Conservation (phyloP, 2,797 vertebrate species). For the Masticophis lateralis region DNA sequence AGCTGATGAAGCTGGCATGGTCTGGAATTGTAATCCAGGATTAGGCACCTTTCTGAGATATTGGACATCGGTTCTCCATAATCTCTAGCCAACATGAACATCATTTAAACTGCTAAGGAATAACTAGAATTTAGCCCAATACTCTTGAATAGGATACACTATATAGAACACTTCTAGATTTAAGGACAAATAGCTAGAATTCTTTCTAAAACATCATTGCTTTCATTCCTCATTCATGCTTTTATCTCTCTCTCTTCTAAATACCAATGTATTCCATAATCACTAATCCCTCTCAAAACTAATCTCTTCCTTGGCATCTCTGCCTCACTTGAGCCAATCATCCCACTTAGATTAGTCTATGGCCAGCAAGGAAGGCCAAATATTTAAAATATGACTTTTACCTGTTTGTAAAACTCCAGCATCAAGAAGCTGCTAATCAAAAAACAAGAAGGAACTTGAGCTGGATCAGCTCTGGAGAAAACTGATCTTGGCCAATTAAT, state of each 20-base stretch:
- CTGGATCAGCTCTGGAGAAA: conserved; percentile 34
- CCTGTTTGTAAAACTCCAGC: background rate
- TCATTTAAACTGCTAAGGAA: background rate
- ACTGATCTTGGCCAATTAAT: conserved; percentile 55
- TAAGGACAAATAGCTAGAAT: background rate
- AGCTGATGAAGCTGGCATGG: background rate
- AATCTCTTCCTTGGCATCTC: background rate
- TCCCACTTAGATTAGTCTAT: background rate
- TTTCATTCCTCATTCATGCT: rapidly evolving
- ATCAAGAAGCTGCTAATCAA: background rate
- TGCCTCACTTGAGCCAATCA: background rate
- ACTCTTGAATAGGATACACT: background rate
- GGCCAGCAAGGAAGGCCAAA: background rate
- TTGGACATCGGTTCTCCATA: background rate
- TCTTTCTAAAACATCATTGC: background rate
- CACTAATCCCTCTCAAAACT: background rate
- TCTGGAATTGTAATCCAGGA: background rate
- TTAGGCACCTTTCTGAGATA: background rate
- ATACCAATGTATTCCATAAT: background rate
- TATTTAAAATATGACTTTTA: background rate
- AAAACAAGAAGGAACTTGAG: conserved; percentile 41
- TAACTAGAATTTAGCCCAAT: background rate
- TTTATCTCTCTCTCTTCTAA: background rate
- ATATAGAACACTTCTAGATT: background rate
- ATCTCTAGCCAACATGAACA: background rate